phyloP scores from a whole-genome alignment of 2,113 vertebrate genomes.

The Talpa occidentalis region DNA sequence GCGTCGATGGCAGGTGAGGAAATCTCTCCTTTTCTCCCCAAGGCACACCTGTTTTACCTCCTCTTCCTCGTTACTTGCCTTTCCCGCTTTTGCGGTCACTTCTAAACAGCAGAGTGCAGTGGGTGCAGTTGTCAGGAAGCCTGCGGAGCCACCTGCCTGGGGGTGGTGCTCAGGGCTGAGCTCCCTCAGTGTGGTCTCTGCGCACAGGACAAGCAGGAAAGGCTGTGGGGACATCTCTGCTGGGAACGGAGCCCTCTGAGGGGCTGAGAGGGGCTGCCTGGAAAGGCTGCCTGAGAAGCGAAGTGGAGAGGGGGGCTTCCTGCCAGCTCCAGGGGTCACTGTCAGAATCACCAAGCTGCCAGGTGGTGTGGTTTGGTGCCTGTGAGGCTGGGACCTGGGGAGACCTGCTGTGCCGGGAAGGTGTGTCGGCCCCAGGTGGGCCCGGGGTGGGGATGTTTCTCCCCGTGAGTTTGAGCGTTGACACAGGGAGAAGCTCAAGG shows the following conservation, averaged over 20 bases:
- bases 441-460: neutral
- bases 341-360: neutral
- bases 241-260: neutral
- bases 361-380: neutral
- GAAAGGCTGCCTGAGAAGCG: neutral
- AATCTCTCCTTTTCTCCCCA: too few relatives aligned
- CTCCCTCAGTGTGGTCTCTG: neutral
- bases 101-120: neutral
- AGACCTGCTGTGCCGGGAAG: too few relatives aligned
- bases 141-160: neutral
- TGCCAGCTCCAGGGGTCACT: neutral
- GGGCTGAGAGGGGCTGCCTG: neutral
- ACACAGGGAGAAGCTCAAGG: neutral
- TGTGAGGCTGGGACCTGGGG: neutral
- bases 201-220: neutral
- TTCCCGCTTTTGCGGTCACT: neutral
- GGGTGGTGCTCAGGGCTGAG: too few relatives aligned
- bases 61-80: neutral
- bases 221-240: neutral
- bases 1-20: neutral
- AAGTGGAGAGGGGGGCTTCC: neutral
- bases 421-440: too few relatives aligned
- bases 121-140: neutral
- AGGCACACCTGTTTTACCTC: too few relatives aligned
- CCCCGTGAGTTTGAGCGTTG: accelerated